Evolutionary conservation across 2,113 vertebrate species (phyloP).

Genomic region (Vombatus ursinus): DNA sequence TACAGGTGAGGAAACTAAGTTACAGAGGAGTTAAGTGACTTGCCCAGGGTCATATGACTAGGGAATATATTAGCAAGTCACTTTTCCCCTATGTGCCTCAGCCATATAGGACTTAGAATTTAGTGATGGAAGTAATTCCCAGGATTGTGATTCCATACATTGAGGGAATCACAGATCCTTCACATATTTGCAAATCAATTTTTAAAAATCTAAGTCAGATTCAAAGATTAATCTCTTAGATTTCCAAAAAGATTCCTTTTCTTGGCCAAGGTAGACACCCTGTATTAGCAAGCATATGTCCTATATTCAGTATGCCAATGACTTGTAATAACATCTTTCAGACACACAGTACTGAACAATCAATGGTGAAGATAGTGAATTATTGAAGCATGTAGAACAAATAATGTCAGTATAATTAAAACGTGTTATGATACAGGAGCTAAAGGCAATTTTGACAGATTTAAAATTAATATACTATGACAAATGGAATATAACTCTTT

Average conservation of each 20-base stretch:
- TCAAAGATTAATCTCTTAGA: not conserved
- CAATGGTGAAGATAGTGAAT: conserved; percentile 33
- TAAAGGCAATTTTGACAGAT: conserved; percentile 70
- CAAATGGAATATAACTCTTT: conserved; percentile 63
- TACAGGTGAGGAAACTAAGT: not conserved
- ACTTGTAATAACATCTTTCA: not conserved
- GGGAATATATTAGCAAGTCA: not conserved
- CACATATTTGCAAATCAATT: not conserved
- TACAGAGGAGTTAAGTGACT: not conserved
- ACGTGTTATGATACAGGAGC: conserved; percentile 32
- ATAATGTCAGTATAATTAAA: conserved; percentile 56
- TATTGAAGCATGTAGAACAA: conserved; percentile 40
- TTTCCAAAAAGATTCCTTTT: not conserved
- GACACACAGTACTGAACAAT: conserved; percentile 48
- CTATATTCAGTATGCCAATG: not conserved
- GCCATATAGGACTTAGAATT: not conserved
- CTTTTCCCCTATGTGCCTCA: not conserved
- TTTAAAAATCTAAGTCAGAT: not conserved
- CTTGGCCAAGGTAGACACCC: not conserved
- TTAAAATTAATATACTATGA: conserved; percentile 40
- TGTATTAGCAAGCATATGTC: not conserved
- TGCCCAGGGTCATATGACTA: not conserved
- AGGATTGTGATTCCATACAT: not conserved
- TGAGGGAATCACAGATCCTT: not conserved
- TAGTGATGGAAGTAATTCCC: not conserved